Percentiles rank a stretch among this genome's conserved stretches.
Conservation (phyloP, 1,140 invertebrate genomes). For the Meloidogyne exigua region DNA sequence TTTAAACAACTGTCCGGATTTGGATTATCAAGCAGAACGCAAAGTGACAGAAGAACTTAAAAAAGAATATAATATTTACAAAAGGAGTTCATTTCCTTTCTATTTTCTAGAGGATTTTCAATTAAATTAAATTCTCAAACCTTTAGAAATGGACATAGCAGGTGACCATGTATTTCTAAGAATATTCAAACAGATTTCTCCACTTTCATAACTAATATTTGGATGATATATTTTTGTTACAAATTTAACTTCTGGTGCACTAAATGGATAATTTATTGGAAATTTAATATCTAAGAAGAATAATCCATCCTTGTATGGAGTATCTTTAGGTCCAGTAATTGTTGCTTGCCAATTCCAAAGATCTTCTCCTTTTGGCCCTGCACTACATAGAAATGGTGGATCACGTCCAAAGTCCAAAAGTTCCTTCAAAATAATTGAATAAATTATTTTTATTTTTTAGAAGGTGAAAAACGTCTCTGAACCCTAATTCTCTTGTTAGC, state of each 20-base stretch:
- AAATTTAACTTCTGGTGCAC: conserved; percentile 87
- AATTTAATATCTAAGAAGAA: conserved; percentile 99
- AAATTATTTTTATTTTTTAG: too few species aligned
- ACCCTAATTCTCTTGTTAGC: too few species aligned
- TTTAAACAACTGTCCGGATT: too few species aligned
- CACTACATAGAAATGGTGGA: conserved; percentile 94
- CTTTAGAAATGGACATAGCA: conserved; percentile 98
- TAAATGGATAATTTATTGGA: conserved; percentile 98
- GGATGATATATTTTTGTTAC: conserved; percentile 98
- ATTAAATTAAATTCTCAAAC: too few species aligned
- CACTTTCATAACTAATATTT: conserved; percentile 93
- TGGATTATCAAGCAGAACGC: conserved; percentile 92
- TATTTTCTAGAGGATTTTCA: too few species aligned
- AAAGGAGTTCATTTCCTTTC: background rate
- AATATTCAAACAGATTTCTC: conserved; percentile 98
- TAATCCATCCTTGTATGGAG: conserved; percentile 78
- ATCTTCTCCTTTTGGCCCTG: conserved; percentile 93
- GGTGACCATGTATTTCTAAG: conserved; percentile 97
- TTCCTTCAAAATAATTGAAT: too few species aligned
- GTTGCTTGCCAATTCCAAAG: conserved; percentile 96
- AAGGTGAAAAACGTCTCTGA: too few species aligned
- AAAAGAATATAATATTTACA: too few species aligned
- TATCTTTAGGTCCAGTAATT: conserved; percentile 93
- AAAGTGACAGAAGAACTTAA: conserved; percentile 97
- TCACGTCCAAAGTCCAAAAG: conserved; percentile 66